Conservation (phyloP, 2,797 vertebrate genomes). For the Hoplostethus atlanticus region DNA sequence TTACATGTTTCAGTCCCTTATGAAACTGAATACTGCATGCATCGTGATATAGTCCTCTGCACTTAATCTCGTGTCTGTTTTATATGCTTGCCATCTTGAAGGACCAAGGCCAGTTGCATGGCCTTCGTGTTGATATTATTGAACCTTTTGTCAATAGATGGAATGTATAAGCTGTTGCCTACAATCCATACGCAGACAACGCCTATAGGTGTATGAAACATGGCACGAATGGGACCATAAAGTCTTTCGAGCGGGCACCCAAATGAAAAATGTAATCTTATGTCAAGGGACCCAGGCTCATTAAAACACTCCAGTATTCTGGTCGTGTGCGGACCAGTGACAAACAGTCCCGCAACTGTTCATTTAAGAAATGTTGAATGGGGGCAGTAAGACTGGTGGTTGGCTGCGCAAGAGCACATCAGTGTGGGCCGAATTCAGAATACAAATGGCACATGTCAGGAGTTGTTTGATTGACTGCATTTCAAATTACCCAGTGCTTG, state of each 20-base stretch:
- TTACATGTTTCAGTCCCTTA: neutral
- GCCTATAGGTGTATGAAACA: conserved; percentile 21
- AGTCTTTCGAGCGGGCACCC: conserved; percentile 10
- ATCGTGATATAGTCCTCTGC: neutral
- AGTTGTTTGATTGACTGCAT: conserved; percentile 52
- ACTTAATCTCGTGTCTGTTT: neutral
- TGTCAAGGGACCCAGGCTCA: conserved; percentile 36
- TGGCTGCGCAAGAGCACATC: conserved; percentile 60
- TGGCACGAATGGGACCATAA: conserved; percentile 14
- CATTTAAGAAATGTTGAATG: conserved; percentile 68
- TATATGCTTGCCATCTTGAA: neutral
- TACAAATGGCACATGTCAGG: conserved; percentile 68
- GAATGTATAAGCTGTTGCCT: conserved; percentile 15
- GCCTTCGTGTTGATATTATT: conserved; percentile 12
- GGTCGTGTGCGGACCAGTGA: conserved; percentile 40
- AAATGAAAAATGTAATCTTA: conserved; percentile 20
- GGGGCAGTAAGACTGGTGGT: conserved; percentile 56
- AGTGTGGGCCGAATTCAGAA: conserved; percentile 57
- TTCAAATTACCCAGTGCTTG: conserved; percentile 53
- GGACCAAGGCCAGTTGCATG: neutral
- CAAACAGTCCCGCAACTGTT: conserved; percentile 59
- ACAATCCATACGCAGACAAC: conserved; percentile 13
- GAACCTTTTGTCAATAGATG: conserved; percentile 14
- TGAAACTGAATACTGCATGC: neutral
- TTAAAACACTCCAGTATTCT: conserved; percentile 48